phyloP scores from a whole-genome alignment of 2,113 vertebrate species.

The Barbus barbus region DNA sequence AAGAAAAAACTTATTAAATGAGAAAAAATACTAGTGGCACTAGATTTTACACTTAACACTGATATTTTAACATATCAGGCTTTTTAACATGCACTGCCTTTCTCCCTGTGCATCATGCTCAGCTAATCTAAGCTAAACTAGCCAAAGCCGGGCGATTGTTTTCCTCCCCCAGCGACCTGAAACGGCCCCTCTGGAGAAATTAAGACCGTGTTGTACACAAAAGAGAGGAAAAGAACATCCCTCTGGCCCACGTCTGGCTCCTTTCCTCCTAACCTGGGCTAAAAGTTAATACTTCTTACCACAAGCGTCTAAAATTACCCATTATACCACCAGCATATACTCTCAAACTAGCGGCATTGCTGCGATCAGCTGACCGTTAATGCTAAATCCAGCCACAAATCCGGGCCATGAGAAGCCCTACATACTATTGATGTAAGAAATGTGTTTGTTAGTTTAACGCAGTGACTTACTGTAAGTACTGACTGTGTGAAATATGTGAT shows the following conservation, averaged over 20 bases:
- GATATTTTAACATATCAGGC: background rate
- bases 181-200: background rate
- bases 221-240: background rate
- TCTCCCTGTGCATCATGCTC: background rate
- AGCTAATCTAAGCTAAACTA: background rate
- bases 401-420: background rate
- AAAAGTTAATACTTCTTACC: conserved; percentile 21
- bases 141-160: background rate
- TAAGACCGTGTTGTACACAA: background rate
- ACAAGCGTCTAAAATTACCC: background rate
- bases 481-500: conserved; percentile 11
- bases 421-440: background rate
- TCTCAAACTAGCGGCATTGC: background rate
- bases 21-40: background rate
- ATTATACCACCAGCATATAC: background rate
- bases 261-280: background rate
- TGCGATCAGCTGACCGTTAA: background rate
- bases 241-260: background rate
- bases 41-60: background rate
- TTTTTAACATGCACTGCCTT: background rate
- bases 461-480: conserved; percentile 2
- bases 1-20: background rate
- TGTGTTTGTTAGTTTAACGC: background rate
- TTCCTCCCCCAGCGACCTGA: background rate
- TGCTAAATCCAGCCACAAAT: conserved; percentile 10